These are phyloP conservation scores for Polypterus senegalus DNA, from an alignment of 2,113 vertebrate genomes.

Conservation along the genomic window DNA sequence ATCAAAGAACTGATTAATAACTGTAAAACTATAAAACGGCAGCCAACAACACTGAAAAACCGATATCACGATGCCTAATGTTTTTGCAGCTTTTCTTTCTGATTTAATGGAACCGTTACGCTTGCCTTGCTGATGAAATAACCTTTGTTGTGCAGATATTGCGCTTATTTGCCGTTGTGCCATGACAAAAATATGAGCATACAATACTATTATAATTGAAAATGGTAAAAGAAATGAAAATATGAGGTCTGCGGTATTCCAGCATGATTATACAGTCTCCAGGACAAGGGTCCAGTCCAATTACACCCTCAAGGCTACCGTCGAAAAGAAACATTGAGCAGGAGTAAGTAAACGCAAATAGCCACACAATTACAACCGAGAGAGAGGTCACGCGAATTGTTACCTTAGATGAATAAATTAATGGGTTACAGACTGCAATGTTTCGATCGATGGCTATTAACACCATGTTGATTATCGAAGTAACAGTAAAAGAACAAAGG, in stretches of 20 bases:
- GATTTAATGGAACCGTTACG: not conserved
- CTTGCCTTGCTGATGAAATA: not conserved
- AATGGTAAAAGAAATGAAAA: constrained; percentile 3
- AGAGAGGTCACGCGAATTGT: not conserved
- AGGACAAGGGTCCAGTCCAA: not conserved
- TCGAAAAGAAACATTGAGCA: not conserved
- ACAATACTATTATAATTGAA: constrained; percentile 1
- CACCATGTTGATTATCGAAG: not conserved
- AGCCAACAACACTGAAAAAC: constrained; percentile 5
- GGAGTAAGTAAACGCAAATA: not conserved
- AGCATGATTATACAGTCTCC: not conserved
- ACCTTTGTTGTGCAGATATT: not conserved
- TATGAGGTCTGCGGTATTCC: constrained; percentile 1
- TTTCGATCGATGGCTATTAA: constrained; percentile 6
- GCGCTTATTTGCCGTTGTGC: not conserved
- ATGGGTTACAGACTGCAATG: constrained; percentile 6
- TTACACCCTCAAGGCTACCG: not conserved
- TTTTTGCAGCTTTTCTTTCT: constrained; percentile 7
- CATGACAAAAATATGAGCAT: constrained; percentile 5
- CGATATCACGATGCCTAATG: constrained; percentile 8
- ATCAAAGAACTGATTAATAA: constrained; percentile 2
- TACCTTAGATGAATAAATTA: constrained; percentile 5
- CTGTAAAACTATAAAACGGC: not conserved
- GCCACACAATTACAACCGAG: not conserved
- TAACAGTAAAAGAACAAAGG: not conserved